Percentiles rank a stretch among this genome's conserved stretches.
Conservation (phyloP, 2,888 invertebrate species). For the Loripinus fragilis region DNA sequence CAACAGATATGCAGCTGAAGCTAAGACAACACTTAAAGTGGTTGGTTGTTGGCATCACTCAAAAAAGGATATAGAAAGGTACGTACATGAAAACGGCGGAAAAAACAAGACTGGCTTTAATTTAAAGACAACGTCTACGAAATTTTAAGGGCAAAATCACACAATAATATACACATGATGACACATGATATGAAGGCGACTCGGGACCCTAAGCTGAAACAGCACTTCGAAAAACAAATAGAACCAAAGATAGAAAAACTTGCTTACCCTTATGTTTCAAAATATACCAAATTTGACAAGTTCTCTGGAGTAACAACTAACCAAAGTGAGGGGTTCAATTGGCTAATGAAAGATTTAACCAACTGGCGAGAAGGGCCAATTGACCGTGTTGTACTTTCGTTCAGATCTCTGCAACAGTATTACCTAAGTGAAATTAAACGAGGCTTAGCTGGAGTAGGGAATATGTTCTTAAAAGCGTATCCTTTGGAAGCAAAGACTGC, state of each 20-base stretch:
- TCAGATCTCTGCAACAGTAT: constrained; percentile 1
- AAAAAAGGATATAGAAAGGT: constrained; percentile 9
- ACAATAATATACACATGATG: background rate
- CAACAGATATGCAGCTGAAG: constrained; percentile 24
- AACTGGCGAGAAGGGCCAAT: constrained; percentile 22
- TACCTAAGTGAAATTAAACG: constrained; percentile 11
- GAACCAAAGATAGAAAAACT: constrained; percentile 1
- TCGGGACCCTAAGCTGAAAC: background rate
- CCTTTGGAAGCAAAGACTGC: too few relatives aligned
- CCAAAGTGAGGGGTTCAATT: constrained; percentile 1
- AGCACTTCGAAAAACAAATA: constrained; percentile 10
- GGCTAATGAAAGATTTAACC: constrained; percentile 21
- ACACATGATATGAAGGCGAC: background rate
- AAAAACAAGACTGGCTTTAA: background rate
- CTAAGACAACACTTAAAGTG: constrained; percentile 11
- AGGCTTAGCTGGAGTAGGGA: constrained; percentile 7
- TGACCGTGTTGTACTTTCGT: background rate
- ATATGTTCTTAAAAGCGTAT: too few relatives aligned
- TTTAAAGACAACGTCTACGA: background rate
- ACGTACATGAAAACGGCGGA: background rate
- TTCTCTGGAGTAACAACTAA: constrained; percentile 13
- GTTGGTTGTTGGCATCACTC: constrained; percentile 13
- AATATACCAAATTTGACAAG: background rate
- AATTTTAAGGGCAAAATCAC: background rate
- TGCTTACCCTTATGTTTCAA: background rate